phyloP scores from a whole-genome alignment of 2,113 vertebrate genomes.

The Lota lota region DNA sequence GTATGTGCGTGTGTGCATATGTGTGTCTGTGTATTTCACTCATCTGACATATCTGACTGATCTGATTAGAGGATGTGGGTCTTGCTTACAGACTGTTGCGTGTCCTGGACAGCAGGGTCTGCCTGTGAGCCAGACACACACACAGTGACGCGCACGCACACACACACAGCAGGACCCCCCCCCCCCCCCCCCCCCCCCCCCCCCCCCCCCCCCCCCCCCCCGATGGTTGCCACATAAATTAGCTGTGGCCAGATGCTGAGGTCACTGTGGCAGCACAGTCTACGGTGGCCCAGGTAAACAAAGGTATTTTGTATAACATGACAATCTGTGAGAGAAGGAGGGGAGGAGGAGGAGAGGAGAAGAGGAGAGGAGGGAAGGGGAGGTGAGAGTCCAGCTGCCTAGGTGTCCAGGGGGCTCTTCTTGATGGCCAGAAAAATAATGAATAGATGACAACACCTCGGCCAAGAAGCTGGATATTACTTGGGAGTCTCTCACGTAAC shows the following conservation, averaged over 20 bases:
- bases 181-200: not conserved
- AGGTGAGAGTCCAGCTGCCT: conserved; percentile 27
- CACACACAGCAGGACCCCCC: not conserved
- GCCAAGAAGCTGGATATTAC: conserved; percentile 40
- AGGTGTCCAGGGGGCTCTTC: conserved; percentile 12
- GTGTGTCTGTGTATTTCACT: no score
- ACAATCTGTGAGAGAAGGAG: not conserved
- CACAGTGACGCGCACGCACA: not conserved
- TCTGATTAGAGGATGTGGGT: conserved; percentile 12
- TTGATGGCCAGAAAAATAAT: conserved; percentile 7
- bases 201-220: conserved; percentile 2
- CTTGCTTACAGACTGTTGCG: conserved; percentile 13
- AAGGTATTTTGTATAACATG: not conserved
- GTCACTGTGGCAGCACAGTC: conserved; percentile 25
- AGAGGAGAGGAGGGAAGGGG: not conserved
- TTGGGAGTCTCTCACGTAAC: conserved; percentile 30
- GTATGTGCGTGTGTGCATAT: no score
- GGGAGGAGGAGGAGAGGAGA: not conserved
- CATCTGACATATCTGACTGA: not conserved
- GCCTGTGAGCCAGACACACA: not conserved
- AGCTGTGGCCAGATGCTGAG: conserved; percentile 42
- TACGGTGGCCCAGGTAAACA: conserved; percentile 22
- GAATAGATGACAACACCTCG: conserved; percentile 17
- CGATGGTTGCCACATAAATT: conserved; percentile 24
- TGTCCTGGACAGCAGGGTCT: conserved; percentile 8